Evolutionary conservation across 2,113 vertebrate genomes (phyloP).

Genomic region (Notarius quadriscutis): DNA sequence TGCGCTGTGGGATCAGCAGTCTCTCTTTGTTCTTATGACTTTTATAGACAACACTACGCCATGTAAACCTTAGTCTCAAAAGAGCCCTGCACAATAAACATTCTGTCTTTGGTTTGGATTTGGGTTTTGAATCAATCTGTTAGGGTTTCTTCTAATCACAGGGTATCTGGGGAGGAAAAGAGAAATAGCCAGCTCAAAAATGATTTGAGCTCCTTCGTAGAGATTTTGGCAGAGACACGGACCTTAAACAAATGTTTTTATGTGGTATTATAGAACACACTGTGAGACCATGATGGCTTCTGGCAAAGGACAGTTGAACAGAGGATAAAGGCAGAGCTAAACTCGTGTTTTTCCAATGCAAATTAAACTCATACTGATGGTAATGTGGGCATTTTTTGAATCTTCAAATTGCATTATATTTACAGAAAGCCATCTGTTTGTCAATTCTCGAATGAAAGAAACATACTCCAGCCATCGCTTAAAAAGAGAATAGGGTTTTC

Average conservation of each 20-base stretch:
- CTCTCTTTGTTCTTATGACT: conserved; percentile 51
- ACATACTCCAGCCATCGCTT: neutral
- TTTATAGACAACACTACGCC: conserved; percentile 58
- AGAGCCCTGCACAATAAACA: conserved; percentile 57
- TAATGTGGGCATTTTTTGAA: neutral
- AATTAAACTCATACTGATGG: neutral
- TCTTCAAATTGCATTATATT: neutral
- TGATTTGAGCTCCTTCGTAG: conserved; percentile 54
- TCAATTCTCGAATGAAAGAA: neutral
- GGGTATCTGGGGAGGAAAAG: conserved; percentile 49
- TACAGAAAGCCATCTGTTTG: conserved; percentile 16
- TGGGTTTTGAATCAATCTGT: conserved; percentile 50
- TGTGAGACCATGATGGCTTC: conserved; percentile 42
- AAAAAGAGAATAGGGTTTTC: neutral
- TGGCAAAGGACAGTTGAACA: conserved; percentile 29
- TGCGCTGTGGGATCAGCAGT: conserved; percentile 55
- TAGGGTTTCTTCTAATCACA: conserved; percentile 57
- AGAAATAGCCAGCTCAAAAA: conserved; percentile 50
- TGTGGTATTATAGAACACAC: conserved; percentile 44
- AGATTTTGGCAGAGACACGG: conserved; percentile 51
- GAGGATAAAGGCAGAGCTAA: conserved; percentile 8
- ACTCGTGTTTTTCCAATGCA: neutral
- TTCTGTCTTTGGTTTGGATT: conserved; percentile 57
- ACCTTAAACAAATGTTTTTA: conserved; percentile 57
- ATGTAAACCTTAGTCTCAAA: conserved; percentile 62